Evolutionary conservation across 2,797 vertebrate genomes (phyloP), one percentile per base, ranked within the genome.

Genomic region (Sitta carolinensis): DNA sequence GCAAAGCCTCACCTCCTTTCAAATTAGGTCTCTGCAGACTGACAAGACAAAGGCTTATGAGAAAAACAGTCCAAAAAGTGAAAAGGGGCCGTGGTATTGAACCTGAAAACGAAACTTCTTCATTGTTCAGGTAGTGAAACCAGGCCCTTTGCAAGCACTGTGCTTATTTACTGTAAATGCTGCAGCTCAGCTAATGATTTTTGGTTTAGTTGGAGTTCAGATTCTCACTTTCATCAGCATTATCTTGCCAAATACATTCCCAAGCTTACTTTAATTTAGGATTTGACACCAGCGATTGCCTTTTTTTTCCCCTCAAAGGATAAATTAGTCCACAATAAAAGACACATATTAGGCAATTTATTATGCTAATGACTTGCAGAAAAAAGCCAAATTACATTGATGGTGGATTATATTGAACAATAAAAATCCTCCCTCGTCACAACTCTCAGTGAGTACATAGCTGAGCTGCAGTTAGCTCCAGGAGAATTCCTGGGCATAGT

Each of bases 221-320:
- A 69, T 76, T 95, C 88, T 84, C 82, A 64, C 73, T 94, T 84
- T 54, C 80, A 90, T 96, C 91, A 93, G 79, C 66, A 47, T 93
- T 93, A 93, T 79, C 87, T 92, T 84, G 72, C 84, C 75, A 93
- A 82, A 92, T 64, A 76, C 21, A 34, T 79, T 95, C 90, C 83
- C 85, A 81, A 87, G 63, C 69, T 95, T 90, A 67, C 82, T 95
- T 92, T 96, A 93, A 93, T 95, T 95, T 79, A 94, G 89, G 62
- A 70, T 94, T 89, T 96, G 92, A 93, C 87, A 82, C 72, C n/a
- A 67, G 23, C 0, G 1, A 88, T 82, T 94, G 68, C 16, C 52
- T 64, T 80, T 68, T 85, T 63, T 83, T 18, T 1, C 6, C 17
- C 20, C 73, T 95, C 79, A 77, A 89, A 94, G 84, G 91, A 92